These are phyloP conservation scores for Aulostomus chinensis DNA, from an alignment of 2,797 vertebrate species.

Conservation along the genomic window DNA sequence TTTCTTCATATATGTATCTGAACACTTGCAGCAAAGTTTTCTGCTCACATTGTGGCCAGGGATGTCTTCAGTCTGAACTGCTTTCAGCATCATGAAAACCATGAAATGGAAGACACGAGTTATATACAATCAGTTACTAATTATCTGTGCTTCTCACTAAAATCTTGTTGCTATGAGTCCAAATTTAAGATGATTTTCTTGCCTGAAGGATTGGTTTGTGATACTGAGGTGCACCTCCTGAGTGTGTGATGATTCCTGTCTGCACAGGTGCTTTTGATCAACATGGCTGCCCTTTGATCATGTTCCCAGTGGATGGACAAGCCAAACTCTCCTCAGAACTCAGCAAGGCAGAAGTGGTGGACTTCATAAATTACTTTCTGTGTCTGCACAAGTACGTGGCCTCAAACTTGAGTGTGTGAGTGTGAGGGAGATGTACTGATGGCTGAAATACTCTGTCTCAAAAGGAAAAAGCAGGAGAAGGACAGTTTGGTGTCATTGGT, in stretches of 20 bases:
- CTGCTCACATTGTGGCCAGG: too few relatives aligned
- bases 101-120: too few relatives aligned
- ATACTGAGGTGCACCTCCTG: neutral
- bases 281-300: conserved; percentile 74
- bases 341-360: conserved; percentile 71
- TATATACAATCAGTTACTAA: too few relatives aligned
- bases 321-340: conserved; percentile 56
- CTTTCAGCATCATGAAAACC: too few relatives aligned
- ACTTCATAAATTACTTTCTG: conserved; percentile 79
- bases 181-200: too few relatives aligned
- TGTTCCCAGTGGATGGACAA: conserved; percentile 76
- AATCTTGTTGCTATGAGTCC: too few relatives aligned
- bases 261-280: conserved; percentile 78
- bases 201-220: neutral
- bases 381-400: conserved; percentile 72
- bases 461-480: conserved; percentile 69
- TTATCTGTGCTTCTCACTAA: too few relatives aligned
- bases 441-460: neutral
- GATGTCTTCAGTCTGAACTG: too few relatives aligned
- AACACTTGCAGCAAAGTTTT: too few relatives aligned
- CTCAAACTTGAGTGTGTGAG: neutral
- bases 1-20: too few relatives aligned
- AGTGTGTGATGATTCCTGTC: neutral
- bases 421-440: neutral
- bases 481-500: conserved; percentile 70